Conservation (phyloP, 2,797 vertebrate species). For the Chrosomus eos region DNA sequence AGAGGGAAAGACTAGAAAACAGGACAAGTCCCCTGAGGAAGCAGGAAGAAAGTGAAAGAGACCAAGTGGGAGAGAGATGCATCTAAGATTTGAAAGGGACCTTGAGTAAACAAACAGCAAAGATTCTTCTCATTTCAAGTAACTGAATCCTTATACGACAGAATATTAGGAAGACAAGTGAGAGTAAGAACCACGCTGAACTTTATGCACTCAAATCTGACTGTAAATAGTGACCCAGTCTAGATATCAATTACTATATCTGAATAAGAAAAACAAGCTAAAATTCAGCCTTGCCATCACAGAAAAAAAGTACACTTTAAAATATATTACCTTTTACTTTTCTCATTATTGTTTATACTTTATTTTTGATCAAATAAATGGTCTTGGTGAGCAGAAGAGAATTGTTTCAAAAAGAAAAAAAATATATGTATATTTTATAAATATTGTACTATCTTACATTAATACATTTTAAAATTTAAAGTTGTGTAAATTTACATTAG, state of each 20-base stretch:
- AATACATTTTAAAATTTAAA: neutral
- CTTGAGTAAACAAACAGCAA: slow-evolving; percentile 40
- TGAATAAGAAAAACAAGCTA: neutral
- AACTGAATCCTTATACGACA: neutral
- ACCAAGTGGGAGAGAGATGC: slow-evolving; percentile 42
- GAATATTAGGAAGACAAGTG: slow-evolving; percentile 13
- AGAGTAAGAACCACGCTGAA: neutral
- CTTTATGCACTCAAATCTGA: slow-evolving; percentile 6
- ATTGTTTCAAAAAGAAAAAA: no score
- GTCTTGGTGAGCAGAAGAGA: neutral
- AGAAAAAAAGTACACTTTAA: neutral
- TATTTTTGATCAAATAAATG: neutral
- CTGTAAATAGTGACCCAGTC: neutral
- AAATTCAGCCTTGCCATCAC: neutral
- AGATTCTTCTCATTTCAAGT: slow-evolving; percentile 17
- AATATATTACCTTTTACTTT: neutral
- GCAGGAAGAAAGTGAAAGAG: slow-evolving; percentile 46
- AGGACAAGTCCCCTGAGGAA: slow-evolving; percentile 71
- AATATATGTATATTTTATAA: no score
- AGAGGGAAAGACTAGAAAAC: slow-evolving; percentile 67
- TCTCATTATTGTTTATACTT: neutral
- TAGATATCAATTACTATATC: slow-evolving; percentile 21
- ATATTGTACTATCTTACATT: neutral
- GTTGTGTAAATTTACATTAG: neutral
- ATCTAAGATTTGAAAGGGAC: slow-evolving; percentile 28